Conservation (phyloP, 2,113 vertebrate species). For the Nycticorax nycticorax region DNA sequence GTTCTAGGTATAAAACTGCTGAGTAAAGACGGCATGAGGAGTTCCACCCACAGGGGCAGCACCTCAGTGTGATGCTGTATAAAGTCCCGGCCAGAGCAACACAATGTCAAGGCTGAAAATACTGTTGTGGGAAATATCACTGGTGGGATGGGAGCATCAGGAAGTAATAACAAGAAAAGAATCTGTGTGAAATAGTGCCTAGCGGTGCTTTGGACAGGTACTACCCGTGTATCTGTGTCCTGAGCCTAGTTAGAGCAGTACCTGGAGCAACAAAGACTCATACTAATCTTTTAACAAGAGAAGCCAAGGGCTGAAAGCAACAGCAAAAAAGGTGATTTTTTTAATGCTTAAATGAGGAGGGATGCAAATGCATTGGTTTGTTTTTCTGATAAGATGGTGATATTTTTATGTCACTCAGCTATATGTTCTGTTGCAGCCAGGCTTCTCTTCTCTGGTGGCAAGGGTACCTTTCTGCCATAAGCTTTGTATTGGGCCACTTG, state of each 20-base stretch:
- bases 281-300: not conserved
- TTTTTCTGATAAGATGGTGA: not conserved
- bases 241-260: not conserved
- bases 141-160: not conserved
- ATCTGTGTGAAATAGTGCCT: not conserved
- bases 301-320: not conserved
- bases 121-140: not conserved
- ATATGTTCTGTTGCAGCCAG: not conserved
- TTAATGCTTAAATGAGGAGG: not conserved
- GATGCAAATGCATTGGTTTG: not conserved
- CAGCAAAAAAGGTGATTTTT: not conserved
- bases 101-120: not conserved
- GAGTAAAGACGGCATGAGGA: not conserved
- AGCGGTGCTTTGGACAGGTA: not conserved
- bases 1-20: not conserved
- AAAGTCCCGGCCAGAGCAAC: not conserved
- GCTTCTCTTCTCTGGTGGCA: not conserved
- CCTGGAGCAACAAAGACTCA: not conserved
- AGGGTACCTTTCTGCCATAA: not conserved
- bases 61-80: not conserved
- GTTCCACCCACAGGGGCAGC: not conserved
- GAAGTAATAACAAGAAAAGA: not conserved
- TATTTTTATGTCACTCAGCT: not conserved
- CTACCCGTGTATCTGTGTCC: not conserved
- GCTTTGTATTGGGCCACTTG: not conserved